These are phyloP conservation scores for Ditylenchus weischeri DNA, from an alignment of 2,888 invertebrate genomes.

Conservation along the genomic window DNA sequence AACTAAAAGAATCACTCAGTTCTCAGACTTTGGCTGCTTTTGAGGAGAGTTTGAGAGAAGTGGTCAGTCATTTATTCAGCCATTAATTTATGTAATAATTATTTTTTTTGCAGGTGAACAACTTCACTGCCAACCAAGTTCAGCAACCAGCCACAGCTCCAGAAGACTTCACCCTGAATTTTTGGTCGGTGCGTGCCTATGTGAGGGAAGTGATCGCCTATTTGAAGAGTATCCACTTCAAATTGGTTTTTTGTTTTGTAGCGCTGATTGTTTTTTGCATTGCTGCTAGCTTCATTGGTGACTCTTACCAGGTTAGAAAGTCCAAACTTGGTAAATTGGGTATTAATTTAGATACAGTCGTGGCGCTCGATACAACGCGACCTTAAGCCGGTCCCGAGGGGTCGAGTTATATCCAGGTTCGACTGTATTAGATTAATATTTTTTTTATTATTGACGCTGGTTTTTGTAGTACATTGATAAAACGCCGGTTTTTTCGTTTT, in stretches of 20 bases:
- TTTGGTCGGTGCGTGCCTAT: constrained; percentile 23
- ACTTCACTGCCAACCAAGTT: too few species aligned
- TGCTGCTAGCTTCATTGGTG: constrained; percentile 34
- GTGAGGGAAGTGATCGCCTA: constrained; percentile 20
- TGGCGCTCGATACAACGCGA: too few species aligned
- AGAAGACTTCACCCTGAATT: constrained; percentile 17
- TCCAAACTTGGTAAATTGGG: too few species aligned
- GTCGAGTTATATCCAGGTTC: too few species aligned
- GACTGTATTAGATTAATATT: too few species aligned
- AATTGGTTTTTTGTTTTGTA: constrained; percentile 34
- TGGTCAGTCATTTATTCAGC: constrained; percentile 28
- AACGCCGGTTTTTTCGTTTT: too few species aligned
- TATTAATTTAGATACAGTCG: too few species aligned
- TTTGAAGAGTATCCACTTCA: constrained; percentile 26
- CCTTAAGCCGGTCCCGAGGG: too few species aligned
- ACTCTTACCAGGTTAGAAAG: constrained; percentile 41
- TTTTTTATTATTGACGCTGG: too few species aligned
- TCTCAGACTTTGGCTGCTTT: constrained; percentile 38
- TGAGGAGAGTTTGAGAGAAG: constrained; percentile 34
- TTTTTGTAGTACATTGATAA: too few species aligned
- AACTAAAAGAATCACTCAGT: constrained; percentile 39
- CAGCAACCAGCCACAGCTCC: neutral
- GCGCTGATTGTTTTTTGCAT: constrained; percentile 39
- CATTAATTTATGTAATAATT: too few species aligned
- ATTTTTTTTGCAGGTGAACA: too few species aligned